A percentile compares a stretch with the other conserved stretches of the same genome.
These are phyloP conservation scores for Eutrigla gurnardus DNA, from an alignment of 2,797 vertebrate species.

Conservation along the genomic window DNA sequence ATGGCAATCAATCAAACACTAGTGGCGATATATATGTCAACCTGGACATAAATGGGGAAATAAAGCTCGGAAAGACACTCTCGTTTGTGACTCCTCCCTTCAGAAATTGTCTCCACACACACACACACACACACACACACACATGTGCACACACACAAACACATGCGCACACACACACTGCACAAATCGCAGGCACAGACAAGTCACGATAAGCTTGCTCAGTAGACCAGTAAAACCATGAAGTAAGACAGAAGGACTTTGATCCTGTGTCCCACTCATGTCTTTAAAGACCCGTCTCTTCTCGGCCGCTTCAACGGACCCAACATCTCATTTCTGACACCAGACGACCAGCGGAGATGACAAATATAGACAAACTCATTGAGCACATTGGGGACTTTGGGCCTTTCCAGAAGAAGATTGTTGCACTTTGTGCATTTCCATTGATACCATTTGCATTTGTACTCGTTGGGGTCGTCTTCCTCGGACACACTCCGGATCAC, in stretches of 20 bases:
- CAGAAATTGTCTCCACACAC: too few species aligned
- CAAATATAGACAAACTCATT: constrained; percentile 38
- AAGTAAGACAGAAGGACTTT: constrained; percentile 3
- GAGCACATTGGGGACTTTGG: constrained; percentile 38
- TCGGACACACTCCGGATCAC: constrained; percentile 36
- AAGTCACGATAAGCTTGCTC: not conserved
- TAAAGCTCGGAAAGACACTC: too few species aligned
- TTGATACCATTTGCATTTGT: constrained; percentile 31
- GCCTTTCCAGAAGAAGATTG: constrained; percentile 47
- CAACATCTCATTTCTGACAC: not conserved
- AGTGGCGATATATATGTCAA: not conserved
- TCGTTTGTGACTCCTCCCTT: too few species aligned
- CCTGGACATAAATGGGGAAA: not conserved
- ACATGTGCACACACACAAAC: not conserved
- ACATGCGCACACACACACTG: too few species aligned
- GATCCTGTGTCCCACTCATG: not conserved
- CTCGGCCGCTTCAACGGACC: not conserved
- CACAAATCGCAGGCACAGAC: not conserved
- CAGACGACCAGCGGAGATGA: constrained; percentile 19
- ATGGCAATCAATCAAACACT: too few species aligned
- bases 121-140: too few species aligned
- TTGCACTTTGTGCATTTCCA: constrained; percentile 17
- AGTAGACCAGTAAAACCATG: constrained; percentile 21
- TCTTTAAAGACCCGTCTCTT: constrained; percentile 4
- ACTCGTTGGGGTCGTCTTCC: constrained; percentile 40